Evolutionary conservation across 2,888 invertebrate species (phyloP), one percentile per base, ranked within the genome.

Genomic region (Drosophila nr. perissopoda): DNA sequence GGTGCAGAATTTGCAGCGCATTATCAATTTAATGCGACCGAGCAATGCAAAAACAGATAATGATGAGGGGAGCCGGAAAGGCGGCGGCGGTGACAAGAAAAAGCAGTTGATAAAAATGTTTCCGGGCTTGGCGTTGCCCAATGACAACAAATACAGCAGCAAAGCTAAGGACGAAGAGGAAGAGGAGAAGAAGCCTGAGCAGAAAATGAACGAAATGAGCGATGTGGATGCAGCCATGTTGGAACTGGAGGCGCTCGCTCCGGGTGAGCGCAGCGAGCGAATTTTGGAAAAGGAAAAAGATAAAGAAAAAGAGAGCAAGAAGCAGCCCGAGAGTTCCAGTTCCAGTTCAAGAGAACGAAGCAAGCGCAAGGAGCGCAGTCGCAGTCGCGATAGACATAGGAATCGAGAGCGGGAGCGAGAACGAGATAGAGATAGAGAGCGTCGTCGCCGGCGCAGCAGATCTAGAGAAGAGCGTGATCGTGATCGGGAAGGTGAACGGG

Each of bases 11-110:
- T 94, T 99, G 40, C 94, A 99, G 34, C 95, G 99, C 65, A 97
- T 99, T 61, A 99, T 99, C 75, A 97, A 98, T 87, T 97, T 98
- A 89, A 99, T 99, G 99, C 96, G 96, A 92, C 96, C 97, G 4
- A 78, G 60, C 27, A 67, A 78, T 16, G 56, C 51, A 4, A 73
- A 73, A 16, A 1, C 33, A 5, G 51, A 29, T 16, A n/a, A 10
- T 11, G 92, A 82, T 4, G 48, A 58, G 1, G 18, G 34, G 6
- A 45, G 18, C 11, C 48, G 36, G 13, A 82, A 82, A 56, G 61
- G 42, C 21, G 27, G 21, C 2, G 42, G 42, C 16, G 25, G 27
- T 13, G 82, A 86, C 51, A 86, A 88, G 33, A 94, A 82, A 33
- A 74, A 84, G 0, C 52, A 94, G 53, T 90, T 97, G 45, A 95